Evolutionary conservation across 2,888 invertebrate genomes (phyloP), one percentile per base, ranked within the genome.

Genomic region (Chrysodeixis includens): DNA sequence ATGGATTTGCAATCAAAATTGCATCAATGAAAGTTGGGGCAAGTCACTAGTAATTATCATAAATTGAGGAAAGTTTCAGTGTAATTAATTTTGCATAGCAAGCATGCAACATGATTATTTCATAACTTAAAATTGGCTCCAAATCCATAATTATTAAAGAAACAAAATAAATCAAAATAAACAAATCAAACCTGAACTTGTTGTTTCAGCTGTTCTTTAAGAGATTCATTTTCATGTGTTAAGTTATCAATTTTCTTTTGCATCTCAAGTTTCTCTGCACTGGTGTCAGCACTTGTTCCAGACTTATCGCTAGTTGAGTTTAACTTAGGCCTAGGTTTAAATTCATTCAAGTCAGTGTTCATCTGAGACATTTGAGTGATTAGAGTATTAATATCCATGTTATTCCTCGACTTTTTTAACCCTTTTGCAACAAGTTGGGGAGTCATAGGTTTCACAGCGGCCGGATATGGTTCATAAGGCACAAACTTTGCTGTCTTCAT

Each of bases 401-500:
- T 96, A 75, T 96, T 96, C 79, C 81, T 93, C 0, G 93, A 94
- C 74, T 90, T 92, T 75, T 92, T 92, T n/a, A 83, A 79, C n/a
- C 88, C 86, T 84, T 91, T 93, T 20, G 86, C 83, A 58, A 91
- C 90, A 70, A 94, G 88, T 71, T 90, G 90, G 0, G 97, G 96
- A 20, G 97, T 94, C 71, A 98, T 97, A 8, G 98, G 97, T 85
- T 97, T 97, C 0, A 98, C 97, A 57, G 98, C 98, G 16, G 97
- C 98, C 84, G 98, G 97, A 85, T 98, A 98, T 0, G 98, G 98
- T 85, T 98, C 98, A 79, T 97, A 98, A 0, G 98, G 98, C 40
- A 98, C 96, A 89, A 98, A 98, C 86, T 97, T 98, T 0, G 98
- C 98, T 76, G 97, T 97, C 83, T 96, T 97, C 12, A 96, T 90